Conservation (phyloP, 1,140 invertebrate genomes). For the Zaprionus camerounensis region DNA sequence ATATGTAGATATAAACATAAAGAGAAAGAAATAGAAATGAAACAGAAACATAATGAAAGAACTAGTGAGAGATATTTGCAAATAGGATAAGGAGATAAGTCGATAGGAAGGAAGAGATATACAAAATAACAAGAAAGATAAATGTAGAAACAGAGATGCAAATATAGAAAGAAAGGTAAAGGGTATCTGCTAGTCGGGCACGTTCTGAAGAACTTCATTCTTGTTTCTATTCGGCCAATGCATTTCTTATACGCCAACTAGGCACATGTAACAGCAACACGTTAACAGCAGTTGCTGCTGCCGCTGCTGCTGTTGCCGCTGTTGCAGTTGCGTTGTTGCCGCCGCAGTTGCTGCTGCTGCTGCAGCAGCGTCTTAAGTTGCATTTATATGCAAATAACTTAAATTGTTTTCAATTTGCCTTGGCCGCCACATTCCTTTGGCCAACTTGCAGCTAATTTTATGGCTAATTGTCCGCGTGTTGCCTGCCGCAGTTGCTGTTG, state of each 20-base stretch:
- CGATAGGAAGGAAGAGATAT: no score
- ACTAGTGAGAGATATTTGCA: no score
- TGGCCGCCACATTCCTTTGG: slow-evolving; percentile 67
- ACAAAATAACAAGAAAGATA: not conserved
- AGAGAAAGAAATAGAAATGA: no score
- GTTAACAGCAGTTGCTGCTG: slow-evolving; percentile 34
- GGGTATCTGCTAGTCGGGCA: slow-evolving; percentile 2
- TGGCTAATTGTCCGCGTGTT: slow-evolving; percentile 75
- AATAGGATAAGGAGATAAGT: no score
- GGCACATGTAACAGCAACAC: slow-evolving; percentile 36
- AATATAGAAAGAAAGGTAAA: not conserved
- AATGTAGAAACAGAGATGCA: not conserved
- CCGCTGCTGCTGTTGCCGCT: slow-evolving; percentile 8
- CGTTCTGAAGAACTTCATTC: slow-evolving; percentile 6
- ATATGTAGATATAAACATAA: no score
- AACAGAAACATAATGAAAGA: no score
- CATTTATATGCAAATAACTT: slow-evolving; percentile 82
- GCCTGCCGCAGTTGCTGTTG: slow-evolving; percentile 34
- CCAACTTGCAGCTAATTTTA: slow-evolving; percentile 78
- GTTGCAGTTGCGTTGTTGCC: slow-evolving; percentile 16
- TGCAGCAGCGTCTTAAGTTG: slow-evolving; percentile 65
- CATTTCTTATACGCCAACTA: slow-evolving; percentile 38
- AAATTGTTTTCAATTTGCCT: slow-evolving; percentile 81
- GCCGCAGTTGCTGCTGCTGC: slow-evolving; percentile 22
- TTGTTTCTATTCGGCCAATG: slow-evolving; percentile 37